phyloP scores from a whole-genome alignment of 2,113 vertebrate species.

The Asarcornis scutulata region DNA sequence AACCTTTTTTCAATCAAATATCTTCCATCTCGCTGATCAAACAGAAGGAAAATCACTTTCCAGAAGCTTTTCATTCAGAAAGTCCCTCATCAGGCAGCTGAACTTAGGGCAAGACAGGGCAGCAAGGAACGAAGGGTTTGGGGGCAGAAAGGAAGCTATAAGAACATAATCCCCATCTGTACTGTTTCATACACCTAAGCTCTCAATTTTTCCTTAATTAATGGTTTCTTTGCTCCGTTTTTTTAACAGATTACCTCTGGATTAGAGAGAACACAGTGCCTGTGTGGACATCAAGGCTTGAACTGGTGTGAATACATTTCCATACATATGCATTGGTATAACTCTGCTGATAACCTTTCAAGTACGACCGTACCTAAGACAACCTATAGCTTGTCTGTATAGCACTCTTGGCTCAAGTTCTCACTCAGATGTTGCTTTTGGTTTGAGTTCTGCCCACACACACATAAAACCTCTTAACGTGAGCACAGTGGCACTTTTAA shows the following conservation, averaged over 20 bases:
- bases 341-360: conserved; percentile 44
- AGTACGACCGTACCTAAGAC: neutral
- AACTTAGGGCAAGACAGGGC: neutral
- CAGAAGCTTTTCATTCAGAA: conserved; percentile 13
- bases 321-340: neutral
- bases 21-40: neutral
- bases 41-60: neutral
- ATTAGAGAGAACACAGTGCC: neutral
- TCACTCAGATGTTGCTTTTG: conserved; percentile 26
- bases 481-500: conserved; percentile 63
- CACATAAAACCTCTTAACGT: conserved; percentile 56
- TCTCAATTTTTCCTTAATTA: neutral
- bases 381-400: conserved; percentile 38
- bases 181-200: neutral
- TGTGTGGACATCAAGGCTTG: neutral
- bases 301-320: neutral
- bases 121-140: neutral
- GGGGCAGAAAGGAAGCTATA: neutral
- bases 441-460: conserved; percentile 60
- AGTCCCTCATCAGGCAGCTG: neutral
- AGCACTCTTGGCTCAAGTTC: conserved; percentile 8
- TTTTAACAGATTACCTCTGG: neutral
- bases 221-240: conserved; percentile 7
- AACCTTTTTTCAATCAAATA: neutral
- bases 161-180: neutral